phyloP scores from a whole-genome alignment of 2,113 vertebrate species.

The Prietella phreatophila region DNA sequence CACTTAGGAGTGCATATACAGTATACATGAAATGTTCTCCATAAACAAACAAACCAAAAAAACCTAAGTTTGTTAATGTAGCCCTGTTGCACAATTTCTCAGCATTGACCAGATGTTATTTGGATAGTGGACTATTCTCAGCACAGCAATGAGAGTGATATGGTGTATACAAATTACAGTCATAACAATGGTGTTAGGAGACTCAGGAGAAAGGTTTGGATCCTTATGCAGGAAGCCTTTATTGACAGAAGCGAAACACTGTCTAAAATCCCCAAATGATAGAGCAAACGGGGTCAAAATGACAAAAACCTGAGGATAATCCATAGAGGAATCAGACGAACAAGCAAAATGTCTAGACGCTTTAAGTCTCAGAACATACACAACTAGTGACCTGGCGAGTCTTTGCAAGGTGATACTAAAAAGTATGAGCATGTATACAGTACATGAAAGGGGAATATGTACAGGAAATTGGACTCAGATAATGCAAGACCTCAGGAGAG shows the following conservation, averaged over 20 bases:
- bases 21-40: not conserved
- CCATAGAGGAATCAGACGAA: not conserved
- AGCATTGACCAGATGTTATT: not conserved
- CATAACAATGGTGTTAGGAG: not conserved
- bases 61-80: not conserved
- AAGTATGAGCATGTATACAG: not conserved
- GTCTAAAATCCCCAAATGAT: not conserved
- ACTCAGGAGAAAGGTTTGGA: too few relatives aligned
- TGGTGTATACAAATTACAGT: not conserved
- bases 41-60: not conserved
- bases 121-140: not conserved
- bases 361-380: not conserved
- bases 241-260: not conserved
- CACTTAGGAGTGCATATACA: not conserved
- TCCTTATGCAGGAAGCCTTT: not conserved
- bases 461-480: not conserved
- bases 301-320: not conserved
- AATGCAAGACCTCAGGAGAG: not conserved
- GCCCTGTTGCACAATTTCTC: not conserved
- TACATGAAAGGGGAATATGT: not conserved
- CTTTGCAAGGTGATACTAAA: not conserved
- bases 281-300: not conserved
- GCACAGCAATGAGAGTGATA: not conserved
- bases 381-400: not conserved
- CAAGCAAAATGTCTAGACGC: not conserved